A percentile compares a stretch with the other conserved stretches of the same genome.
phyloP scores from a whole-genome alignment of 2,797 vertebrate species.

The Melopsittacus undulatus region DNA sequence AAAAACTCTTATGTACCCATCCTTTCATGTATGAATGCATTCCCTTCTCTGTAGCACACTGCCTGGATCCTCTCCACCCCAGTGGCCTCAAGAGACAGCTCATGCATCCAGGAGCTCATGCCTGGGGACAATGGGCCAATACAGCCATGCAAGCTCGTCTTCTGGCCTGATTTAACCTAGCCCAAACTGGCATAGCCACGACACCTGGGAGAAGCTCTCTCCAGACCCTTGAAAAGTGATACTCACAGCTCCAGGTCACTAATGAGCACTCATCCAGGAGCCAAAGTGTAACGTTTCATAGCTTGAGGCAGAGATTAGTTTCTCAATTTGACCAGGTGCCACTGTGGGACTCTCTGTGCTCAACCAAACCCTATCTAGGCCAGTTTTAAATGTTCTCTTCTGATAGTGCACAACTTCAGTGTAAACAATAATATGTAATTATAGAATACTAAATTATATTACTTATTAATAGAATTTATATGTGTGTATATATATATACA shows the following conservation, averaged over 20 bases:
- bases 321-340: background rate
- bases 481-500: too few relatives aligned
- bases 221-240: background rate
- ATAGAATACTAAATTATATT: background rate
- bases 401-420: background rate
- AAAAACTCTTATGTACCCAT: background rate
- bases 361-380: background rate
- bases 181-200: background rate
- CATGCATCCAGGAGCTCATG: rapidly evolving
- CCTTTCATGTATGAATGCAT: background rate
- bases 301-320: background rate
- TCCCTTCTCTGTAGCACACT: rapidly evolving
- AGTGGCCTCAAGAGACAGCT: rapidly evolving
- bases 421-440: background rate
- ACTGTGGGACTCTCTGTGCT: background rate
- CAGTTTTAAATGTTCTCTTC: background rate
- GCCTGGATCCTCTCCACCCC: background rate
- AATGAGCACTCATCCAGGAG: background rate
- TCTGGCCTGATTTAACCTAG: background rate
- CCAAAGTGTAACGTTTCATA: background rate
- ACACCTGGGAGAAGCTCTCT: background rate
- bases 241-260: background rate
- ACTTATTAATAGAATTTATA: background rate
- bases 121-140: background rate
- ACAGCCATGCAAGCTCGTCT: background rate